Evolutionary conservation across 2,113 vertebrate species (phyloP), one percentile per base, ranked within the genome.

Genomic region (Coryphaenoides rupestris): DNA sequence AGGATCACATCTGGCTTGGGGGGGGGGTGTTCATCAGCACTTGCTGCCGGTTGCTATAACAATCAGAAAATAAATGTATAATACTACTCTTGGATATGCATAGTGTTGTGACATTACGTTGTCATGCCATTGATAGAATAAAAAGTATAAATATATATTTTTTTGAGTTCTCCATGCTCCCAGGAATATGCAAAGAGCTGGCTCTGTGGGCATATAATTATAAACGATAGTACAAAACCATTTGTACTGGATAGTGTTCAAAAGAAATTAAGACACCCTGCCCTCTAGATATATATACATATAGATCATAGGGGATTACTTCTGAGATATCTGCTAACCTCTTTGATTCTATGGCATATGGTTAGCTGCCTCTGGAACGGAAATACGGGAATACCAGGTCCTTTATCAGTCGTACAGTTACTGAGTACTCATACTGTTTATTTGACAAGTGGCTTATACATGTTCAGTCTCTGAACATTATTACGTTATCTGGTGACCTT

Each of bases 111-210:
- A 71, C 79, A 73, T 60, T 72, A 77, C 76, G 73, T 75, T 64
- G 80, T 82, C 76, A 69, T 79, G 75, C 79, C 68, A 5, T 22
- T 4, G 53, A 72, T 21, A 64, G 67, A 76, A 83, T 62, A 46
- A 62, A 78, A 67, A 50, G 13, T 6, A 45, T 53, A 53, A 23
- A 21, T 16, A 19, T 54, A 54, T 21, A 55, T 16, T 4, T 77
- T 77, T 82, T 69, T 74, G 64, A 80, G 69, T 62, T 52, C 52
- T 62, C 60, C 4, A 55, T 40, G 69, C 68, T 83, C 69, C 55
- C 53, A 69, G 54, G 72, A 53, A 73, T 78, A 77, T 80, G 72
- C 76, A 81, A 81, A 80, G 78, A 89, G 85, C 84, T 82, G 87
- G 84, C 82, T 87, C 84, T 85, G 67, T 67, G 66, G 70, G 70